phyloP scores from a whole-genome alignment of 2,113 vertebrate genomes.

The Plotosus lineatus region DNA sequence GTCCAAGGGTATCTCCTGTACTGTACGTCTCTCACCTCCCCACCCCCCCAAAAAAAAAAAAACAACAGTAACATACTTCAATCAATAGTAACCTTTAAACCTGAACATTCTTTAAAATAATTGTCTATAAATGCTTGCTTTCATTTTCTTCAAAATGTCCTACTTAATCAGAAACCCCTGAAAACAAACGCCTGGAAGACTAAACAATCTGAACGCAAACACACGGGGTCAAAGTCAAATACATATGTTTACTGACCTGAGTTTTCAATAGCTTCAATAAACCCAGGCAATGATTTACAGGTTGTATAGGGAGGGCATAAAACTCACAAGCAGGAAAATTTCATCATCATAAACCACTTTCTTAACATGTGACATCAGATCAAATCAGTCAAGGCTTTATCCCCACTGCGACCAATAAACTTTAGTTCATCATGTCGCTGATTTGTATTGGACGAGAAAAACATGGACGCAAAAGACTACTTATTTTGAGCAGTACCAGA shows the following conservation, averaged over 20 bases:
- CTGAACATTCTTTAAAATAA: background rate
- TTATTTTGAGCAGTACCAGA: background rate
- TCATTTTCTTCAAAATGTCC: background rate
- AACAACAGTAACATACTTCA: background rate
- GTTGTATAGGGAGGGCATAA: background rate
- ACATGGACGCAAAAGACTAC: background rate
- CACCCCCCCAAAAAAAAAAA: too few relatives aligned
- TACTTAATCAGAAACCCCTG: background rate
- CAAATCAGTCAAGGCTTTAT: background rate
- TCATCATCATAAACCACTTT: background rate
- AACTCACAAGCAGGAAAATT: background rate
- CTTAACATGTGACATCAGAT: background rate
- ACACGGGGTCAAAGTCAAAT: background rate
- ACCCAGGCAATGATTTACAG: background rate
- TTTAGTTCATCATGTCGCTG: background rate
- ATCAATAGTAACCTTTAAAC: conserved; percentile 19
- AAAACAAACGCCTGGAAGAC: background rate
- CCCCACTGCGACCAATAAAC: background rate
- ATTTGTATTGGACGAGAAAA: background rate
- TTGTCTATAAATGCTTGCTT: background rate
- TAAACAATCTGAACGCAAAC: background rate
- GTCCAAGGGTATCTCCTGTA: background rate
- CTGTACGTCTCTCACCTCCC: background rate
- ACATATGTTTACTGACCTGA: background rate
- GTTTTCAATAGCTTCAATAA: background rate